Evolutionary conservation across 2,888 invertebrate genomes (phyloP).

Genomic region (Acanthosepion pharaonis): DNA sequence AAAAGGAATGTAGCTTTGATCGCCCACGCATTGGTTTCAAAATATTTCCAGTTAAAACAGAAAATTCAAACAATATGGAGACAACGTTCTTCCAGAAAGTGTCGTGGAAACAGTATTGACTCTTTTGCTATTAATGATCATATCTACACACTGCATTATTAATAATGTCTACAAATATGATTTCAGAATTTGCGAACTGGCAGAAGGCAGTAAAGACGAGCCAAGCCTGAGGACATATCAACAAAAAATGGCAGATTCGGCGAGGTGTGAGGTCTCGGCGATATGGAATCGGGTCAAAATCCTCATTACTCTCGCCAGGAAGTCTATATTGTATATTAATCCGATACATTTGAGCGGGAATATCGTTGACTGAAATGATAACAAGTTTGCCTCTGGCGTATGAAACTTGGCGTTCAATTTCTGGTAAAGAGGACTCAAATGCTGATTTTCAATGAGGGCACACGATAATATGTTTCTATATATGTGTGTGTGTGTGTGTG

Average conservation of each 20-base stretch:
- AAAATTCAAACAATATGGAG: too few species aligned
- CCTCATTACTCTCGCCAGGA: neutral
- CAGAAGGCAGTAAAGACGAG: neutral
- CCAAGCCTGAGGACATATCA: neutral
- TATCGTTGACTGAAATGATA: neutral
- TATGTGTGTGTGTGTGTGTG: too few species aligned
- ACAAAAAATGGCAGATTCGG: neutral
- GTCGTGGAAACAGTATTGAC: too few species aligned
- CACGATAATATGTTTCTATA: too few species aligned
- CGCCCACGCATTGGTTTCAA: too few species aligned
- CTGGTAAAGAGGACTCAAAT: too few species aligned
- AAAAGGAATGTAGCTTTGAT: too few species aligned
- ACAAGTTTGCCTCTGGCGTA: neutral
- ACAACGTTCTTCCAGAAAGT: too few species aligned
- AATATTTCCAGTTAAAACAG: too few species aligned
- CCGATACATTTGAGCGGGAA: neutral
- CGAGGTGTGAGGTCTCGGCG: neutral
- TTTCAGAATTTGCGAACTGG: neutral
- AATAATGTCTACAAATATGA: neutral
- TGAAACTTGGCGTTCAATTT: neutral
- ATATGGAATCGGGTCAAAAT: neutral
- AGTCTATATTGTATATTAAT: neutral
- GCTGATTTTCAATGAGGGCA: too few species aligned
- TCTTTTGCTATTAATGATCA: neutral
- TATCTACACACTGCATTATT: neutral